These are phyloP conservation scores for Saccostrea echinata DNA, from an alignment of 1,140 invertebrate genomes.

Conservation along the genomic window DNA sequence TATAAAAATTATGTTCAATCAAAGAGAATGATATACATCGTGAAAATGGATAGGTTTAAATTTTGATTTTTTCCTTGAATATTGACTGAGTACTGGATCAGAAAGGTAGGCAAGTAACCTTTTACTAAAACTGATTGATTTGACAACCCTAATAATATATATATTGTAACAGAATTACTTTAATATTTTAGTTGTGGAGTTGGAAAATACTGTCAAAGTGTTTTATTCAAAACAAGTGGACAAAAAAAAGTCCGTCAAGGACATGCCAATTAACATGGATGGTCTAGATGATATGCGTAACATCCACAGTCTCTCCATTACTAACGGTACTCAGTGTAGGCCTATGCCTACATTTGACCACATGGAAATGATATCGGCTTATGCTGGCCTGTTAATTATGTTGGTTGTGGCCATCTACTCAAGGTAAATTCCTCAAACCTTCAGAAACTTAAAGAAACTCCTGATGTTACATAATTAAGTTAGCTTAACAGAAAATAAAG, in stretches of 20 bases:
- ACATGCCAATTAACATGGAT: neutral
- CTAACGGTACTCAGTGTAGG: constrained; percentile 64
- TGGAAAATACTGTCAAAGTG: neutral
- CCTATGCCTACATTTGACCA: constrained; percentile 72
- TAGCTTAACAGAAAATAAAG: too few relatives aligned
- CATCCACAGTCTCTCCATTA: constrained; percentile 49
- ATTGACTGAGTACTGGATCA: too few relatives aligned
- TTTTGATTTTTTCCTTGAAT: too few relatives aligned
- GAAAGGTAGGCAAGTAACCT: too few relatives aligned
- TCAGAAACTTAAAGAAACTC: too few relatives aligned
- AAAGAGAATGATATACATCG: too few relatives aligned
- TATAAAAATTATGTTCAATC: too few relatives aligned
- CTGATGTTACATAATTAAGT: too few relatives aligned
- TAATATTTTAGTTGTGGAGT: constrained; percentile 22
- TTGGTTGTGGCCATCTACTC: constrained; percentile 96
- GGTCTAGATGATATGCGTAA: constrained; percentile 21
- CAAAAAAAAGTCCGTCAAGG: neutral
- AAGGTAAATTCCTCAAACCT: constrained; percentile 69
- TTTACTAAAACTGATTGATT: too few relatives aligned
- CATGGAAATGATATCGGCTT: constrained; percentile 77
- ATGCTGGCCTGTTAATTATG: constrained; percentile 94
- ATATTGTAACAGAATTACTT: neutral
- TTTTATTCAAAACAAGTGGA: neutral
- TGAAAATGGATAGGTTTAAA: too few relatives aligned
- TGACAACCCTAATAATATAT: too few relatives aligned